Evolutionary conservation across 1,140 invertebrate genomes (phyloP).

Genomic region (Halictus rubicundus): DNA sequence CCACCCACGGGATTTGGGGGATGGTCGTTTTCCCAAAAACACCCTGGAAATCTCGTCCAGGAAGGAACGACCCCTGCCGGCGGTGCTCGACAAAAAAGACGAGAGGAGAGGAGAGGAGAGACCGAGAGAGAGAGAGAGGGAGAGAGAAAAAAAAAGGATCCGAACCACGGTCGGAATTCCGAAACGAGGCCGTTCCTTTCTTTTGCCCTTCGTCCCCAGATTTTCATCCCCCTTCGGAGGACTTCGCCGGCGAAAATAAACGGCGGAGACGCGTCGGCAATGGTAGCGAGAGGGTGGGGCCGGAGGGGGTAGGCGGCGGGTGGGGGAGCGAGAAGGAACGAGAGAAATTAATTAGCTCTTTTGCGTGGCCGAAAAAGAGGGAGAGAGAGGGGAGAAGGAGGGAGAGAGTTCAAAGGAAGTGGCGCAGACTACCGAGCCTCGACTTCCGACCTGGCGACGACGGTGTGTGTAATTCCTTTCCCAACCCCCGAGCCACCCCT

Average conservation of each 20-base stretch:
- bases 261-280: constrained; percentile 46
- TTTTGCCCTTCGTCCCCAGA: constrained; percentile 1
- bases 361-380: constrained; percentile 65
- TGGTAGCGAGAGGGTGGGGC: neutral
- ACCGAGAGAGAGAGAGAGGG: too few relatives aligned
- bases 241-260: constrained; percentile 64
- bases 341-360: constrained; percentile 74
- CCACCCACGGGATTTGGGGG: neutral
- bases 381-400: constrained; percentile 7
- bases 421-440: constrained; percentile 60
- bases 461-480: constrained; percentile 52
- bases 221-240: constrained; percentile 18
- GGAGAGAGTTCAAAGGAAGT: constrained; percentile 72
- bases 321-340: constrained; percentile 29
- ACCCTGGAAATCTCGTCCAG: neutral
- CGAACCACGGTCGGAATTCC: constrained; percentile 7
- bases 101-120: too few relatives aligned
- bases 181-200: constrained; percentile 35
- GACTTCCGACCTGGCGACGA: constrained; percentile 56
- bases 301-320: neutral
- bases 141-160: neutral
- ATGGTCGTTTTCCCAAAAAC: neutral
- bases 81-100: too few relatives aligned
- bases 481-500: neutral
- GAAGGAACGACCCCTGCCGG: constrained; percentile 1